These are phyloP conservation scores for Apeira syringaria DNA, from an alignment of 2,888 invertebrate genomes.

Conservation along the genomic window DNA sequence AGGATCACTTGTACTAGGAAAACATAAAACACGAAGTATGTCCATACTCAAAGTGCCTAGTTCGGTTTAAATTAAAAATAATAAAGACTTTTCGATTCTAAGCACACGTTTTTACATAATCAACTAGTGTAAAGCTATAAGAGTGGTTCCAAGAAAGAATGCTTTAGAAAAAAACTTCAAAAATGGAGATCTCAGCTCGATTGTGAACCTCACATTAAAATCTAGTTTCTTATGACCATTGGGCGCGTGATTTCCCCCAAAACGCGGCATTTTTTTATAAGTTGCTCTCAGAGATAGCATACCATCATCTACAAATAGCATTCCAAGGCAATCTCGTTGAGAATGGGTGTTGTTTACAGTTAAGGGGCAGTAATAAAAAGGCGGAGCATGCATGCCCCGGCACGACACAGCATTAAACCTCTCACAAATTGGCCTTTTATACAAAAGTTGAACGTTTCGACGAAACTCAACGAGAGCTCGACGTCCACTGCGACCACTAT, in stretches of 20 bases:
- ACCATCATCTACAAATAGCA: conserved; percentile 53
- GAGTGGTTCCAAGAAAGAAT: conserved; percentile 9
- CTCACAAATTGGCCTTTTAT: conserved; percentile 78
- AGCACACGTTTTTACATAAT: conserved; percentile 3
- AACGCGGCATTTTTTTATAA: conserved; percentile 25
- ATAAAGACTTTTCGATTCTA: too few species aligned
- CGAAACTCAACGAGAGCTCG: conserved; percentile 68
- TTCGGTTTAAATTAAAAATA: too few species aligned
- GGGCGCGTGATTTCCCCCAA: conserved; percentile 38
- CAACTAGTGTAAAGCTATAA: conserved; percentile 3
- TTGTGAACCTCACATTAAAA: conserved; percentile 31
- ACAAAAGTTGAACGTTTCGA: conserved; percentile 76
- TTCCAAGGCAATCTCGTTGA: conserved; percentile 52
- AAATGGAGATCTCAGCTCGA: conserved; percentile 28
- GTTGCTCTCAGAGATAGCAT: conserved; percentile 46
- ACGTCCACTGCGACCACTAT: conserved; percentile 66
- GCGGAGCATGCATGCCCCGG: conserved; percentile 72
- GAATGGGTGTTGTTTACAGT: conserved; percentile 80
- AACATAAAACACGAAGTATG: too few species aligned
- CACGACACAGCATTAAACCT: conserved; percentile 74
- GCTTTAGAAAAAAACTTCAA: conserved; percentile 19
- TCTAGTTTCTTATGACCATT: conserved; percentile 40
- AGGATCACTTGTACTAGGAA: too few species aligned
- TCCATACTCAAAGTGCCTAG: too few species aligned
- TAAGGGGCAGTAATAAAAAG: conserved; percentile 81